Evolutionary conservation across 2,888 invertebrate species (phyloP).

Genomic region (Quadriops clusia): DNA sequence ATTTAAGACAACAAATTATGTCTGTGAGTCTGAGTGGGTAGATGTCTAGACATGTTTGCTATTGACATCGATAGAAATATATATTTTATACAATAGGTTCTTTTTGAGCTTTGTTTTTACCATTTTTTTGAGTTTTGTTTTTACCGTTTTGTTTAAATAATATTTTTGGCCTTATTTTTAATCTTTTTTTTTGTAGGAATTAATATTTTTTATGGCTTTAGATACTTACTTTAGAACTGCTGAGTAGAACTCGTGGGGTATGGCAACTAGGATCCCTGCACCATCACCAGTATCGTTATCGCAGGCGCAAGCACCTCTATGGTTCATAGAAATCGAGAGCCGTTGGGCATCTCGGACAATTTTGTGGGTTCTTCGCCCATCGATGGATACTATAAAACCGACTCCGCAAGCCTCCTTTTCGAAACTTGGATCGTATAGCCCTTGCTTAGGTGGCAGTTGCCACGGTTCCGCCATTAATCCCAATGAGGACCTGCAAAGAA

Average conservation of each 20-base stretch:
- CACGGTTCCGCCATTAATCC: constrained; percentile 42
- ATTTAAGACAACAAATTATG: too few species aligned
- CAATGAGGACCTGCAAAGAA: too few species aligned
- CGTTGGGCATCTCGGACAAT: constrained; percentile 92
- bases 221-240: constrained; percentile 32
- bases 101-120: too few species aligned
- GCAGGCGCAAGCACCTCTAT: constrained; percentile 97
- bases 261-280: constrained; percentile 92
- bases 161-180: too few species aligned
- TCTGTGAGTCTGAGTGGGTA: too few species aligned
- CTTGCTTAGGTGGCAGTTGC: constrained; percentile 76
- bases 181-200: too few species aligned
- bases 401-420: constrained; percentile 99
- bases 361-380: constrained; percentile 89
- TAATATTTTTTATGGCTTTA: too few species aligned
- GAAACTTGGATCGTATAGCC: constrained; percentile 90
- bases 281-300: constrained; percentile 99
- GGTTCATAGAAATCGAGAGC: constrained; percentile 95
- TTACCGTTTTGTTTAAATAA: background rate
- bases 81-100: too few species aligned
- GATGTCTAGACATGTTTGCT: too few species aligned
- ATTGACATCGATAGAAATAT: too few species aligned
- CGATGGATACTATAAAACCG: constrained; percentile 97
- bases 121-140: background rate
- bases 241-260: constrained; percentile 88